Base-by-base conservation (phyloP, 2,888 invertebrate genomes). In the Dendrolimus houi region DNA sequence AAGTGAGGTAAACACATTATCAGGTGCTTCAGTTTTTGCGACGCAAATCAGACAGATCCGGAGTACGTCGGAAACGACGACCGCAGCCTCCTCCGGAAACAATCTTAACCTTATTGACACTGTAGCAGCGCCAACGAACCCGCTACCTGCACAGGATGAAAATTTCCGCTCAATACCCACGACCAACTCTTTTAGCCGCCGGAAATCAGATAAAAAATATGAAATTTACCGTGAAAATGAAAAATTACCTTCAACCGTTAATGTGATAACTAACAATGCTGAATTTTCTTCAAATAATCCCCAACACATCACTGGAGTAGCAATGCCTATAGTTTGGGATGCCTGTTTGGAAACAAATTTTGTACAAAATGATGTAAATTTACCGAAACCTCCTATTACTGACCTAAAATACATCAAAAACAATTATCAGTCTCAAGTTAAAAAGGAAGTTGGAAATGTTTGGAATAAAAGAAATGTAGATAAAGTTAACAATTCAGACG, bases 161-260 rank as follows among this genome's bases (percentile, higher is more conserved):
- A 79, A 87, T 85, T 83, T 81, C 80, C 83, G 77, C 75, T 76
- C 81, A 86, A 87, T 84, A 77, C 79, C 75, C 63, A 72, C 81
- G 72, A 74, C 77, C 85, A 77, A 78, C 77, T 66, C 71, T 66
- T 61, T 68, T 64, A 70, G 70, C 70, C 73, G 75, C 66, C 47
- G 12, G 47, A 70, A 75, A 66, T 74, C 72, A 70, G 71, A 70
- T 65, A 76, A 79, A 80, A 76, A 78, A 71, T 63, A 72, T 67
- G 71, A 71, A 63, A 69, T 70, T 61, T 67, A 63, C 59, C 69
- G 67, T 67, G 75, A 66, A 75, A 79, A 77, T 62, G 63, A 63
- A 57, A 62, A 81, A 75, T 82, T 74, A 66, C 65, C 72, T 71
- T 64, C 60, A 62, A 60, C 66, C 59, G 63, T 64, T 63, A 63